Percentiles rank a stretch among this genome's conserved stretches.
phyloP scores from a whole-genome alignment of 2,797 vertebrate species.

The Sebastes flavidus region DNA sequence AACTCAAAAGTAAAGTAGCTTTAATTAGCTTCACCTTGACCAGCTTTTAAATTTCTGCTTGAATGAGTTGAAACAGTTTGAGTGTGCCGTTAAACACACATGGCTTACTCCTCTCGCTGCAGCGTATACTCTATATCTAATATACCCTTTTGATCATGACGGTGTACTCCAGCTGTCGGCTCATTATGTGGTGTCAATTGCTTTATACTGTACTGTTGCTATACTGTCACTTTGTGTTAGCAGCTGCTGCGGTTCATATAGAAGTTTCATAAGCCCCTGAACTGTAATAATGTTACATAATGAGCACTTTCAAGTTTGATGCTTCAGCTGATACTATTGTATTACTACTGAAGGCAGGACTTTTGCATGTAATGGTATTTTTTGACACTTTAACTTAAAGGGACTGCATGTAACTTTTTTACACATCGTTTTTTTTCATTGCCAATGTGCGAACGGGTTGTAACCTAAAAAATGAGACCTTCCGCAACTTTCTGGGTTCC shows the following conservation, averaged over 20 bases:
- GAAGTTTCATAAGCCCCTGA: background rate
- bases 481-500: too few relatives aligned
- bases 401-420: rapidly evolving
- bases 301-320: background rate
- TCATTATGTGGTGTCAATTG: background rate
- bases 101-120: background rate
- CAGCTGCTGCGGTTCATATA: background rate
- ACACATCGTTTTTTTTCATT: too few relatives aligned
- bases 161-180: background rate
- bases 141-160: background rate
- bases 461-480: rapidly evolving
- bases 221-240: background rate
- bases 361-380: background rate
- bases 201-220: background rate
- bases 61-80: background rate
- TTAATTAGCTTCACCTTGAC: background rate
- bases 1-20: background rate
- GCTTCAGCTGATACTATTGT: background rate
- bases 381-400: too few relatives aligned
- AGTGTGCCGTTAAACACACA: background rate
- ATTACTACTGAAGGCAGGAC: background rate
- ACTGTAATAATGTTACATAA: background rate
- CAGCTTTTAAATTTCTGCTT: background rate
- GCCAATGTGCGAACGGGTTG: too few relatives aligned
- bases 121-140: background rate